Base-by-base conservation (phyloP, 2,797 vertebrate genomes). In the Pampus argenteus region DNA sequence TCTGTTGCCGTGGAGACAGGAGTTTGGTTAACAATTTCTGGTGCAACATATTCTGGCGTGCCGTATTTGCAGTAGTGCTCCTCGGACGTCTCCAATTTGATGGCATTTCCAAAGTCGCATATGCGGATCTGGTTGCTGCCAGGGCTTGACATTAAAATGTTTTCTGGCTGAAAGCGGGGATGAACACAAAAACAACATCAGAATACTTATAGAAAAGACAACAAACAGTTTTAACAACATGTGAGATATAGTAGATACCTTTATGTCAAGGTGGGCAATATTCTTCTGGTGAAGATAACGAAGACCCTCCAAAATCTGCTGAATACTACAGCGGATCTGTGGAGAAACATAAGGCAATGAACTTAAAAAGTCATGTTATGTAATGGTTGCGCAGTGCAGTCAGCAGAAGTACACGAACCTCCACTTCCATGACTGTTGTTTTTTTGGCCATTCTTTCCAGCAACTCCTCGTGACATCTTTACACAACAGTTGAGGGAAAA, bases 21-120 rank as follows among this genome's bases (percentile, higher is more conserved):
- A 60, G 94, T 96, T 94, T 99, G 98, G 92, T 97, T 97, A 78
- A 99, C 95, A 8, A 99, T 97, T 93, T 99, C 98, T 0, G 98
- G 98, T 0, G 97, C 95, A 9, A 98, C 94, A 0, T 97, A 99
- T 90, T 99, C 98, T 0, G 98, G 98, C 1, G 97, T 99, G 74
- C 98, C 98, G 0, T 96, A 97, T 52, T 95, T 96, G 93, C 97
- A 96, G 93, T 97, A 99, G 84, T 94, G 90, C 0, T 94, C 93
- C 69, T 97, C 96, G 0, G 93, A 94, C 0, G 91, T 60, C 0
- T 87, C 95, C 81, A 98, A 45, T 78, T 95, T 96, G 25, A 95
- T 80, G 0, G 97, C 96, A 0, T 96, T 98, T 9, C 98, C 98
- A 0, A 99, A 98, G 86, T 99, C 98, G 4, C 97, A 98, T 82